Evolutionary conservation across 2,888 invertebrate genomes (phyloP).

Genomic region (Cosmopolites sordidus): DNA sequence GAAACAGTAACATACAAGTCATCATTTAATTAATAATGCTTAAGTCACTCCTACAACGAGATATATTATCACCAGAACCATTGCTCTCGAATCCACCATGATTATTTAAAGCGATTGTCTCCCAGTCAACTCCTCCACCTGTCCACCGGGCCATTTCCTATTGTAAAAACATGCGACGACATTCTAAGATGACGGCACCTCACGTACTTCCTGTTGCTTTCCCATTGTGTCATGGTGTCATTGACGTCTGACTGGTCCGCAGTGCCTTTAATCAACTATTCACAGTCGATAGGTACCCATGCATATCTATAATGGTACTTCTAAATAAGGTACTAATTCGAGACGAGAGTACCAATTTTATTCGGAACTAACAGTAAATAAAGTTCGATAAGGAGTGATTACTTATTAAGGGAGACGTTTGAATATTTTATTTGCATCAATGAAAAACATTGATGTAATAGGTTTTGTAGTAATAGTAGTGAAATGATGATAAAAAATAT

Average conservation of each 20-base stretch:
- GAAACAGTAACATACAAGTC: no score
- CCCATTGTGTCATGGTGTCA: slow-evolving; percentile 26
- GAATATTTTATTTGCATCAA: no score
- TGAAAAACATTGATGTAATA: no score
- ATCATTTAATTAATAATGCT: no score
- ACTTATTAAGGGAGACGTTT: no score
- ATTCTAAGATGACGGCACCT: slow-evolving; percentile 14
- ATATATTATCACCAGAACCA: no score
- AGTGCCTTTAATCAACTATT: not conserved
- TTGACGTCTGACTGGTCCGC: slow-evolving; percentile 15
- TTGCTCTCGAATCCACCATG: no score
- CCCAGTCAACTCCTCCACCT: slow-evolving; percentile 13
- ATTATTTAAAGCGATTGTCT: no score
- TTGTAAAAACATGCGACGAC: slow-evolving; percentile 15
- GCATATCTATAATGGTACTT: not conserved
- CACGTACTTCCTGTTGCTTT: slow-evolving; percentile 25
- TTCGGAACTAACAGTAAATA: not conserved
- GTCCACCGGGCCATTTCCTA: slow-evolving; percentile 10
- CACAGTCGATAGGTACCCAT: not conserved
- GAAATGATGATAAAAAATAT: no score
- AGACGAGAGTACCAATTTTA: slow-evolving; percentile 1
- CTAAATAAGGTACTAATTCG: slow-evolving; percentile 2
- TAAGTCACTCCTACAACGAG: no score
- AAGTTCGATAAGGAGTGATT: not conserved
- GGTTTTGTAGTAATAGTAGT: no score